Evolutionary conservation across 2,113 vertebrate species (phyloP), one percentile per base, ranked within the genome.

Genomic region (Mus musculus): DNA sequence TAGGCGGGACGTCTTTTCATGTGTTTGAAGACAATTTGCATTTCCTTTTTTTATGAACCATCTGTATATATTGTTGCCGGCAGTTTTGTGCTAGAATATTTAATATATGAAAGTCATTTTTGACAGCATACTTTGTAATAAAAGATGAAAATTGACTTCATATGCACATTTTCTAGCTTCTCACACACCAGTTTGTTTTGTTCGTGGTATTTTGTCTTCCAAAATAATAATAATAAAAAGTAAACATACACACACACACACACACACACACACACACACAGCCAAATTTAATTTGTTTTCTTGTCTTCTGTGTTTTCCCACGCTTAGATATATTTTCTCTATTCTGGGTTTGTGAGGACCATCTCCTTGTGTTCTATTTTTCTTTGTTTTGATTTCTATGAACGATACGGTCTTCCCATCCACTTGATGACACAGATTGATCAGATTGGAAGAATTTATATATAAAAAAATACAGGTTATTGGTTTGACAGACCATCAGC

Each of bases 241-340:
- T 42, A 42, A 42, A 26, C 30, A 33, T 12, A 71, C 2, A 71
- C 16, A 72, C 8, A 17, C 56, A 8, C 36, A 77, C 56, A 8
- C 36, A 24, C 28, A 39, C 3, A 46, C 33, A 33, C 30, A 71
- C 2, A 71, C 16, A 72, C 8, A 17, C 56, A 8, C 36, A 77
- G 26, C 22, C 36, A 69, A 46, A 10, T 88, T 78, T 67, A 33
- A 36, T 19, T 30, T 46, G 63, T 59, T 92, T 49, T n/a, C 33
- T 81, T 91, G 30, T 84, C 39, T 91, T 80, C 7, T 94, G 84
- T 84, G 19, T 56, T 96, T 96, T 90, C 65, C 89, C 3, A 87
- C 33, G 54, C 11, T 82, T 87, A 78, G 54, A 84, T 42, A 56
- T 54, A 14, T 26, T 76, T 90, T 82, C 52, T 88, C n/a, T 5